Conservation (phyloP, 1,140 invertebrate species). For the Ooceraea biroi region DNA sequence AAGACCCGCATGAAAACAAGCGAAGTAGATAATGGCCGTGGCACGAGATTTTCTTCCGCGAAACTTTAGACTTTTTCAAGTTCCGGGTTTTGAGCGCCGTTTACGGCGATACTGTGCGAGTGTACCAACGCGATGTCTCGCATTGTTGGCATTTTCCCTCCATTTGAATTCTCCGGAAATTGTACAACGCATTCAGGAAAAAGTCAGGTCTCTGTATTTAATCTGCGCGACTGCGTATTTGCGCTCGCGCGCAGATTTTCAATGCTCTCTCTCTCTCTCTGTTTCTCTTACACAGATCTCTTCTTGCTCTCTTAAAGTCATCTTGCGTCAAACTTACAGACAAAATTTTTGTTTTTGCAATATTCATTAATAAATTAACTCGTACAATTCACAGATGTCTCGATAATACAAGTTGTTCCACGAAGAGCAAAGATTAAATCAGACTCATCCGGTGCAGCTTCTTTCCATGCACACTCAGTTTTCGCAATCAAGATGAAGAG, state of each 20-base stretch:
- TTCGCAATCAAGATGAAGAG: not conserved
- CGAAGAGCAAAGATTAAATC: too few species aligned
- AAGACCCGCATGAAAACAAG: slow-evolving; percentile 26
- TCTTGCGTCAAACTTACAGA: too few species aligned
- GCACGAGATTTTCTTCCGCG: slow-evolving; percentile 46
- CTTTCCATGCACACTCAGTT: not conserved
- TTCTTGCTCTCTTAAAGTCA: too few species aligned
- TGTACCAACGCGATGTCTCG: not conserved
- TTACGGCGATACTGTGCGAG: slow-evolving; percentile 8
- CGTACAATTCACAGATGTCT: too few species aligned
- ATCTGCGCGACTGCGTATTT: not conserved
- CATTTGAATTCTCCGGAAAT: slow-evolving; percentile 25
- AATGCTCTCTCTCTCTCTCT: too few species aligned
- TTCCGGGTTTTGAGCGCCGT: slow-evolving; percentile 41
- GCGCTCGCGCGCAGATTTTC: not conserved
- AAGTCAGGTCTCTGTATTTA: not conserved
- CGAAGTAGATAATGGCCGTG: slow-evolving; percentile 34
- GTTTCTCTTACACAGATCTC: too few species aligned
- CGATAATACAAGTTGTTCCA: too few species aligned
- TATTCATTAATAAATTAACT: too few species aligned
- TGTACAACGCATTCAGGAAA: slow-evolving; percentile 4
- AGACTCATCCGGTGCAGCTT: too few species aligned
- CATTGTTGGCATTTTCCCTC: slow-evolving; percentile 20
- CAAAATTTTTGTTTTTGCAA: too few species aligned
- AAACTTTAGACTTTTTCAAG: slow-evolving; percentile 39